Evolutionary conservation across 2,888 invertebrate species (phyloP).

Genomic region (Eristalinus sepulchralis): DNA sequence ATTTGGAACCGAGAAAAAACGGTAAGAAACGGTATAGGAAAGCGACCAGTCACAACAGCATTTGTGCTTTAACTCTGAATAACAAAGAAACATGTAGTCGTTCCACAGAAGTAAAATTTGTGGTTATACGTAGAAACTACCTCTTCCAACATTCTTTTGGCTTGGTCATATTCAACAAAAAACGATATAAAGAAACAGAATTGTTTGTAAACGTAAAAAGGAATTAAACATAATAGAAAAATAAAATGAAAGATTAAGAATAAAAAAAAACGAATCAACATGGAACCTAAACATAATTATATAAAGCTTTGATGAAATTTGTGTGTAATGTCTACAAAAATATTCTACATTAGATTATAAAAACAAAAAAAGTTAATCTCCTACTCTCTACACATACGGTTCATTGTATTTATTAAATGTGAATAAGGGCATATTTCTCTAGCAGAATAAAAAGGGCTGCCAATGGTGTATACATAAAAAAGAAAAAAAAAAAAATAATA

Average conservation of each 20-base stretch:
- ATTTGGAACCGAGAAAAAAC: too few species aligned
- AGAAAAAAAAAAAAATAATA: conserved; percentile 6
- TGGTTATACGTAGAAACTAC: not conserved
- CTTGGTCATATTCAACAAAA: not conserved
- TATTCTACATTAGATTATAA: conserved; percentile 46
- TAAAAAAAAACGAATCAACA: conserved; percentile 42
- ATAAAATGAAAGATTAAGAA: conserved; percentile 35
- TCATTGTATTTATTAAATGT: conserved; percentile 19
- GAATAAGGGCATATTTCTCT: conserved; percentile 15
- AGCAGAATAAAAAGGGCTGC: conserved; percentile 8
- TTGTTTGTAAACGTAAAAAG: conserved; percentile 45
- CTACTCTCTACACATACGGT: conserved; percentile 39
- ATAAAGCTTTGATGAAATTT: conserved; percentile 68
- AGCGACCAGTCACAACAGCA: not conserved
- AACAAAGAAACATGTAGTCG: not conserved
- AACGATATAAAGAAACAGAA: conserved; percentile 70
- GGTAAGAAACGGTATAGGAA: too few species aligned
- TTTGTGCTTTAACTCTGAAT: not conserved
- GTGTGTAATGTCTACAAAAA: conserved; percentile 56
- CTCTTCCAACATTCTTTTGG: not conserved
- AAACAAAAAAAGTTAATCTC: conserved; percentile 31
- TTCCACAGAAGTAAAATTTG: not conserved
- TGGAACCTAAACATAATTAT: conserved; percentile 52
- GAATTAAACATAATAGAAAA: conserved; percentile 60
- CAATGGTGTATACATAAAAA: not conserved